These are phyloP conservation scores for Menidia menidia DNA, from an alignment of 2,797 vertebrate species.

Conservation along the genomic window DNA sequence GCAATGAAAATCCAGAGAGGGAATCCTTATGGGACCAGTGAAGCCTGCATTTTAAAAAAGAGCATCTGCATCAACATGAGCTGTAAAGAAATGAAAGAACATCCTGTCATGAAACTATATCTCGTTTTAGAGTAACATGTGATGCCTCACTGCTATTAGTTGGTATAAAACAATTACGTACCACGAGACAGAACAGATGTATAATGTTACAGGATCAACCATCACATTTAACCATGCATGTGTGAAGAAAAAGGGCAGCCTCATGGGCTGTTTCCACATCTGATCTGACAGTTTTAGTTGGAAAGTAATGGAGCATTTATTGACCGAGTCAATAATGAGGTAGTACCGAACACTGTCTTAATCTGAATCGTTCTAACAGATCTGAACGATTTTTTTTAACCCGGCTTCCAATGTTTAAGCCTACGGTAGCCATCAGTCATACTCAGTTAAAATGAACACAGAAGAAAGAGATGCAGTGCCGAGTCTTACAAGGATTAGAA, in stretches of 20 bases:
- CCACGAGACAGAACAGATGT: not conserved
- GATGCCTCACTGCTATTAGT: not conserved
- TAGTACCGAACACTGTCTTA: constrained; percentile 8
- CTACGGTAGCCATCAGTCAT: not conserved
- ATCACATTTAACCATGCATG: constrained; percentile 6
- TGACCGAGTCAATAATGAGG: constrained; percentile 24
- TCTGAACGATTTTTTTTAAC: not conserved
- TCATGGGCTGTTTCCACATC: constrained; percentile 60
- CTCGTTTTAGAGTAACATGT: not conserved
- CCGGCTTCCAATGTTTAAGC: not conserved
- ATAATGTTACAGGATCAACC: not conserved
- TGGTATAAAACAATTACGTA: not conserved
- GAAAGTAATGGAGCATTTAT: constrained; percentile 25
- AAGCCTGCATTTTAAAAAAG: not conserved
- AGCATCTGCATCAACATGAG: not conserved
- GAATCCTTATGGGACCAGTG: not conserved
- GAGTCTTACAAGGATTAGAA: not conserved
- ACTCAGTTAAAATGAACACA: not conserved
- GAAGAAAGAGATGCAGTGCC: not conserved
- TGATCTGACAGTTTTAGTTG: constrained; percentile 37
- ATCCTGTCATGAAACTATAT: too few relatives aligned
- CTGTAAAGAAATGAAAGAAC: not conserved
- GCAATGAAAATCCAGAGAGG: not conserved
- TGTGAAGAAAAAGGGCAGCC: not conserved
- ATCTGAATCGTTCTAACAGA: not conserved